A percentile compares a stretch with the other conserved stretches of the same genome.
Conservation (phyloP, 2,888 invertebrate genomes). For the Ecliptopera silaceata region DNA sequence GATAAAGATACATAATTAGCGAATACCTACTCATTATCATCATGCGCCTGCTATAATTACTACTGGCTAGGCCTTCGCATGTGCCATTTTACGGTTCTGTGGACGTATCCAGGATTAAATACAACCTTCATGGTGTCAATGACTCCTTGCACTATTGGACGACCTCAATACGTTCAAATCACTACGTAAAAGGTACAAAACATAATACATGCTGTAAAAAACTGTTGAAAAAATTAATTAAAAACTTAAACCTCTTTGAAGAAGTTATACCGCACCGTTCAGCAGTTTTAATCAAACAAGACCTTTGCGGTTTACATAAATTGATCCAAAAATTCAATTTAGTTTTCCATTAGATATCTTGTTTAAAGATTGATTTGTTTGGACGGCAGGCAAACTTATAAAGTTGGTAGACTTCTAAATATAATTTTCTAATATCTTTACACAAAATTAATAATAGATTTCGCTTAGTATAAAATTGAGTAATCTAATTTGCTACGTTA, state of each 20-base stretch:
- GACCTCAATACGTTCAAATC: constrained; percentile 12
- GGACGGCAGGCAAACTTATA: background rate
- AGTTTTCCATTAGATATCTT: background rate
- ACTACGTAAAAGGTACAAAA: background rate
- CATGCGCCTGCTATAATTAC: constrained; percentile 19
- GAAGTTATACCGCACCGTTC: background rate
- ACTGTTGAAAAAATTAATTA: background rate
- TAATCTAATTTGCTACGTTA: too few relatives aligned
- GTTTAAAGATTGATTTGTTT: background rate
- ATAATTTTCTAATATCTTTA: background rate
- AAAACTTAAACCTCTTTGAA: background rate
- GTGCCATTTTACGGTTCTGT: constrained; percentile 22
- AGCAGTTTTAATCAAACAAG: background rate
- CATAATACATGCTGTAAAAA: background rate
- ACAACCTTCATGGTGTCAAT: constrained; percentile 13
- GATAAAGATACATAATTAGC: constrained; percentile 20
- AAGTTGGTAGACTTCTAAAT: background rate
- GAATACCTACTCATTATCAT: constrained; percentile 19
- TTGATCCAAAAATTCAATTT: background rate
- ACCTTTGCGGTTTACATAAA: background rate
- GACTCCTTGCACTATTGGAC: constrained; percentile 13
- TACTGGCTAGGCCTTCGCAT: constrained; percentile 10
- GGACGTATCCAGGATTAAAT: constrained; percentile 14
- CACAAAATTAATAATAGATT: background rate
- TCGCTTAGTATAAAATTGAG: background rate